These are phyloP conservation scores for Drosophila athabasca DNA, from an alignment of 1,140 invertebrate species.

Conservation along the genomic window DNA sequence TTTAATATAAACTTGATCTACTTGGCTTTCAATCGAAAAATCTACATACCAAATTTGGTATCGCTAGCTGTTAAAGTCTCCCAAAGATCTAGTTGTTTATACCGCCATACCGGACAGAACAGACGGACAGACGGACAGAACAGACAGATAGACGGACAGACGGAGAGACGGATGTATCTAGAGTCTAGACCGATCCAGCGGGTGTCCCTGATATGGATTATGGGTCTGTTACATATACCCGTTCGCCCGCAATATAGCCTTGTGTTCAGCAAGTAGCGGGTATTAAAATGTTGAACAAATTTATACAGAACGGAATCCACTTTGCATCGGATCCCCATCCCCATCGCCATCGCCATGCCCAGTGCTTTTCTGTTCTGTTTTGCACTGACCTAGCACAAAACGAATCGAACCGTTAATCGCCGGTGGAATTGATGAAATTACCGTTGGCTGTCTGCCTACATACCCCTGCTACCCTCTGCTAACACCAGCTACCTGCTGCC, in stretches of 20 bases:
- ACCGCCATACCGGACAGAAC: background rate
- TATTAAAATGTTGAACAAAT: constrained; percentile 45
- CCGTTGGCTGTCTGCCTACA: constrained; percentile 1
- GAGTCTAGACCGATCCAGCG: constrained; percentile 9
- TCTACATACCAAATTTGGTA: constrained; percentile 49
- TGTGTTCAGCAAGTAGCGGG: constrained; percentile 8
- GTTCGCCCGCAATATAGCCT: constrained; percentile 19
- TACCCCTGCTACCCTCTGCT: no score
- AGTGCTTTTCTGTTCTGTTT: no score
- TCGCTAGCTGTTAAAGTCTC: constrained; percentile 24
- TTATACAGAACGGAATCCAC: constrained; percentile 45
- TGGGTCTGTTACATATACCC: constrained; percentile 49
- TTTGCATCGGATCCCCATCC: constrained; percentile 41
- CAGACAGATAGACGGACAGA: no score
- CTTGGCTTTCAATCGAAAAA: background rate
- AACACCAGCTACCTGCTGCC: no score
- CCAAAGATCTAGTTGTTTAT: constrained; percentile 45
- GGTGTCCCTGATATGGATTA: constrained; percentile 41
- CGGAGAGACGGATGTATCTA: background rate
- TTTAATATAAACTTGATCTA: constrained; percentile 6
- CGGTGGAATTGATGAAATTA: constrained; percentile 38
- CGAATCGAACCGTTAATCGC: constrained; percentile 37
- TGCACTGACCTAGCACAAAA: constrained; percentile 50
- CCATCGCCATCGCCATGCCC: background rate
- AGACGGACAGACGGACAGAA: no score